Evolutionary conservation across 2,888 invertebrate genomes (phyloP).

Genomic region (Chrysolina americana): DNA sequence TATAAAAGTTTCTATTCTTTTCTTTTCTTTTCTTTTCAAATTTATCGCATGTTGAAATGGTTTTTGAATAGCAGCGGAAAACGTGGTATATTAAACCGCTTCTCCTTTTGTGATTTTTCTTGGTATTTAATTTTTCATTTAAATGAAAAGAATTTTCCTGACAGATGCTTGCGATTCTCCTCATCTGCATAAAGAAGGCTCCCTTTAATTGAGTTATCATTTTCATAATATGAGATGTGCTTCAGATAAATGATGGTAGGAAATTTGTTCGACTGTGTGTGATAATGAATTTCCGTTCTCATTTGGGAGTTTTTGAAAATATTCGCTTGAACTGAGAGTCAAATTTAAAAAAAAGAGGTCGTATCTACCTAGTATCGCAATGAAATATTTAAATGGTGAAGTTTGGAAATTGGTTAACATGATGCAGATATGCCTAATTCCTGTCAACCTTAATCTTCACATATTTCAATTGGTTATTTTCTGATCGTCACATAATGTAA

Average conservation of each 20-base stretch:
- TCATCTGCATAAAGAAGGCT: slow-evolving; percentile 5
- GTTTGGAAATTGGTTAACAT: too few relatives aligned
- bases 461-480: too few relatives aligned
- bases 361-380: too few relatives aligned
- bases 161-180: slow-evolving; percentile 18
- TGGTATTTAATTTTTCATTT: slow-evolving; percentile 21
- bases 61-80: neutral
- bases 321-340: too few relatives aligned
- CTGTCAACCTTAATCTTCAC: too few relatives aligned
- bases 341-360: too few relatives aligned
- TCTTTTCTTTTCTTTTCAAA: neutral
- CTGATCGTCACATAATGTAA: too few relatives aligned
- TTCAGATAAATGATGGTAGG: neutral
- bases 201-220: slow-evolving; percentile 12
- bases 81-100: neutral
- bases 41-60: neutral
- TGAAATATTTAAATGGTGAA: too few relatives aligned
- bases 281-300: too few relatives aligned
- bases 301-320: too few relatives aligned
- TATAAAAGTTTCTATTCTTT: neutral
- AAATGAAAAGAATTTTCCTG: slow-evolving; percentile 10
- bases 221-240: slow-evolving; percentile 3
- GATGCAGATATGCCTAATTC: too few relatives aligned
- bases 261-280: too few relatives aligned
- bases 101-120: neutral